Conservation (phyloP, 2,113 vertebrate genomes). For the Mastomys coucha region DNA sequence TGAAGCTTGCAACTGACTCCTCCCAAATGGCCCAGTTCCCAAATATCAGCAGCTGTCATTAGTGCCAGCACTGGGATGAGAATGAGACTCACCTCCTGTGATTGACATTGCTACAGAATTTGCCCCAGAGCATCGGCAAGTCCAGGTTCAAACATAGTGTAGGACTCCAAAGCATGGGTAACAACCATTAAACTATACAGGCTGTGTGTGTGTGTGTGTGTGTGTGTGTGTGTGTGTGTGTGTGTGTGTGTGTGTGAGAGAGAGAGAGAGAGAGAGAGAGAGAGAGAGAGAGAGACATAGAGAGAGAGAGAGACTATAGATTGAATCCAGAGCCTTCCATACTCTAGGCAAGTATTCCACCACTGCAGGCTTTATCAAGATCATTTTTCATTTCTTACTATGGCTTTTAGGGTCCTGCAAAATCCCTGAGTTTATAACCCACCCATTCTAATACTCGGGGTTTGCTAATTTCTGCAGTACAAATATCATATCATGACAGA, state of each 20-base stretch:
- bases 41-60: background rate
- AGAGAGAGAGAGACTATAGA: background rate
- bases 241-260: background rate
- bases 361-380: background rate
- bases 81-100: background rate
- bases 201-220: background rate
- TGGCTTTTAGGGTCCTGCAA: background rate
- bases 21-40: background rate
- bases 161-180: background rate
- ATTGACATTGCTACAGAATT: background rate
- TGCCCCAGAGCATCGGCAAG: background rate
- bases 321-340: background rate
- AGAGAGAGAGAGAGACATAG: too few relatives aligned
- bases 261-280: too few relatives aligned
- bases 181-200: background rate
- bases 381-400: background rate
- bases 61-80: background rate
- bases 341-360: background rate
- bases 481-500: constrained; percentile 1
- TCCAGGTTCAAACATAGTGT: background rate
- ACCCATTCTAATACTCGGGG: background rate
- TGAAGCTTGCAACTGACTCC: background rate
- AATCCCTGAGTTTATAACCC: constrained; percentile 1
- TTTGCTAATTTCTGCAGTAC: background rate
- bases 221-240: background rate